These are phyloP conservation scores for Troilus luridus DNA, from an alignment of 2,888 invertebrate species.

Conservation along the genomic window DNA sequence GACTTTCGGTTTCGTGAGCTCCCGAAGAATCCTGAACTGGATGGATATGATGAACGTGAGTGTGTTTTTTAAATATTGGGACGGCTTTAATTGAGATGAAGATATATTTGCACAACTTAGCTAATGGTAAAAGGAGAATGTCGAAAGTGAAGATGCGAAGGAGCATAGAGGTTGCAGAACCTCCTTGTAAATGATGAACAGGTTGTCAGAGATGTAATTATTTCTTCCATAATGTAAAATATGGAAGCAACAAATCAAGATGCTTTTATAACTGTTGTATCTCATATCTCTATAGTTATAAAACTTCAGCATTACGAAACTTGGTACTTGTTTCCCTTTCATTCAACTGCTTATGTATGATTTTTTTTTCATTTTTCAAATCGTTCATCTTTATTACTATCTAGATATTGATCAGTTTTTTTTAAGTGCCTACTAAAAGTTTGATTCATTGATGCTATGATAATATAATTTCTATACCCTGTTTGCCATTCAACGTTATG, in stretches of 20 bases:
- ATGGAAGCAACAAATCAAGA: not conserved
- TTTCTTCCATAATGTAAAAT: not conserved
- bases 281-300: too few relatives aligned
- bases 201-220: not conserved
- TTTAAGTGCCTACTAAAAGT: too few relatives aligned
- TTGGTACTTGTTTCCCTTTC: too few relatives aligned
- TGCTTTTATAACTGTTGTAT: not conserved
- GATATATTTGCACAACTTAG: not conserved
- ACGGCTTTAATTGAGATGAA: not conserved
- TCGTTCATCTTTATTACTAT: too few relatives aligned
- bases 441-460: too few relatives aligned
- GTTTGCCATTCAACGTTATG: too few relatives aligned
- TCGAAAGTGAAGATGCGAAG: not conserved
- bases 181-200: not conserved
- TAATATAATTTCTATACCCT: too few relatives aligned
- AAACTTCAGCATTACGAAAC: too few relatives aligned
- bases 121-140: not conserved
- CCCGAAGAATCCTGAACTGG: not conserved
- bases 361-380: too few relatives aligned
- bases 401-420: too few relatives aligned
- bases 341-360: too few relatives aligned
- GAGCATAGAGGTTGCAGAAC: not conserved
- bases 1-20: slow-evolving; percentile 20
- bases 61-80: not conserved
- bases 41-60: not conserved